These are phyloP conservation scores for Cosmia pyralina DNA, from an alignment of 2,888 invertebrate species.

Conservation along the genomic window DNA sequence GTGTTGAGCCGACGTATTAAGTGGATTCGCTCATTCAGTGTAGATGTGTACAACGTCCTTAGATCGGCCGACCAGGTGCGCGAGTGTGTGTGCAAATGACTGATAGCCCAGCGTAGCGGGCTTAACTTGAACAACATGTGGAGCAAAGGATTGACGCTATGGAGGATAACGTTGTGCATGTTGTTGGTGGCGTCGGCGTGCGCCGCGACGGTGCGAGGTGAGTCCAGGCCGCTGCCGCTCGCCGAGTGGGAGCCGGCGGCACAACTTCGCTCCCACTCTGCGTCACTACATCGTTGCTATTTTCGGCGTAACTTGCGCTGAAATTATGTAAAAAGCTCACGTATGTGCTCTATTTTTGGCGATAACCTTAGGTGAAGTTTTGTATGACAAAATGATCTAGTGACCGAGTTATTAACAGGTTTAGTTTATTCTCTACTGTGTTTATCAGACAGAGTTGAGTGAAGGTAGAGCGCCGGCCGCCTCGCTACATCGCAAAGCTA, in stretches of 20 bases:
- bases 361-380: slow-evolving; percentile 86
- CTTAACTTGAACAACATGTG: slow-evolving; percentile 87
- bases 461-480: slow-evolving; percentile 68
- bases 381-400: slow-evolving; percentile 82
- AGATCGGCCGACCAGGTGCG: slow-evolving; percentile 88
- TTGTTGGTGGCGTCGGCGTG: slow-evolving; percentile 85
- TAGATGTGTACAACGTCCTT: slow-evolving; percentile 83
- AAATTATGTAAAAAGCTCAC: slow-evolving; percentile 91
- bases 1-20: slow-evolving; percentile 69
- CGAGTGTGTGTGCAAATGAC: slow-evolving; percentile 90
- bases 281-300: slow-evolving; percentile 87
- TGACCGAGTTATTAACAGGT: slow-evolving; percentile 76
- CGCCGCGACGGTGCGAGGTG: slow-evolving; percentile 86
- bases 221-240: slow-evolving; percentile 71
- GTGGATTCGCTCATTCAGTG: slow-evolving; percentile 78
- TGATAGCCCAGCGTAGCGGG: slow-evolving; percentile 86
- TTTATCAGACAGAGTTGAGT: slow-evolving; percentile 56
- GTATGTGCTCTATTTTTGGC: slow-evolving; percentile 89
- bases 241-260: slow-evolving; percentile 69
- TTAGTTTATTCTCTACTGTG: slow-evolving; percentile 62
- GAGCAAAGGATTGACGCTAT: slow-evolving; percentile 87
- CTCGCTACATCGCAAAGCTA: slow-evolving; percentile 81
- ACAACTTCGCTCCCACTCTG: slow-evolving; percentile 78
- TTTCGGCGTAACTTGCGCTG: slow-evolving; percentile 89
- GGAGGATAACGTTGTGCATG: slow-evolving; percentile 89